Base-by-base conservation (phyloP, 2,888 invertebrate genomes). In the Eupithecia insigniata region DNA sequence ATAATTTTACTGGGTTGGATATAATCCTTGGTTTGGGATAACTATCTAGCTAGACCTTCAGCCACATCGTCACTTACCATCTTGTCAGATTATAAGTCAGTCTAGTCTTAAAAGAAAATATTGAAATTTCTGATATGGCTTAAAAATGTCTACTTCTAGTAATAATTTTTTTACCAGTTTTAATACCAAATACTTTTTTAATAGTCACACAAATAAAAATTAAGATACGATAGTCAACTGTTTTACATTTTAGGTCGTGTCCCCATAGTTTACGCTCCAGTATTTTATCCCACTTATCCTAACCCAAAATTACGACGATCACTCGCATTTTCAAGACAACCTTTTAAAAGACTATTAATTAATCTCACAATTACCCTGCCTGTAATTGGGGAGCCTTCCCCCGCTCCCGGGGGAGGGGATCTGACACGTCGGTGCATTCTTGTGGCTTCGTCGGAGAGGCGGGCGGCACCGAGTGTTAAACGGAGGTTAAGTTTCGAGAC, bases 351-450 rank as follows among this genome's bases (percentile, higher is more conserved):
- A 69, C 71, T 74, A 70, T 72, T 74, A 71, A 74, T 74, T 74
- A 74, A 74, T 70, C 74, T 34, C 64, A 70, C 74, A 71, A 74
- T 72, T 74, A 74, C 71, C 67, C 39, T 62, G 72, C 66, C 74
- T 67, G 74, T 74, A 74, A 71, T 71, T 74, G 58, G 71, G 71
- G 67, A 64, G 26, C 46, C 60, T 58, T 67, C 39, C 30, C 28
- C 62, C 61, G 14, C 22, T 58, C 58, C 36, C 65, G 61, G 80
- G 80, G 83, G 85, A 83, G 83, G 84, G 87, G 86, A 89, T 90
- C 89, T 90, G 89, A 87, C 89, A 89, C 89, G 87, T 87, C 88
- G 89, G 88, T 88, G 91, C 92, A 92, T 92, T 92, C 90, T 91
- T 92, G 90, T 78, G 93, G 92, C 92, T 93, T 92, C 92, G 80